Evolutionary conservation across 1,140 invertebrate genomes (phyloP).

Genomic region (Nasonia longicornis): DNA sequence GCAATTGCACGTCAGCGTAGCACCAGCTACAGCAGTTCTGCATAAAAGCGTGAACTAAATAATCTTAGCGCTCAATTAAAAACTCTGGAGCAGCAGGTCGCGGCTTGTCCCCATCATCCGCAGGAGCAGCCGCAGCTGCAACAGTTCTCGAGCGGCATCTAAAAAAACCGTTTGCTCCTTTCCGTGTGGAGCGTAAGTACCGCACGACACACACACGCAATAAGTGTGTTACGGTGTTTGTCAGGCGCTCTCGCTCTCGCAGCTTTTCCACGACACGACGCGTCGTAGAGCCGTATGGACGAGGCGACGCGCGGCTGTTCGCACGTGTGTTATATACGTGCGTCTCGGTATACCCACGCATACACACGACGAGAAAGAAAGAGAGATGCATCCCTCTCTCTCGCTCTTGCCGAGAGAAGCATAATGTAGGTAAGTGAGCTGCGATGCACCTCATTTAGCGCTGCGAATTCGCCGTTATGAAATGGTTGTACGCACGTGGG

Average conservation of each 20-base stretch:
- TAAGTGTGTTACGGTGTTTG: slow-evolving; percentile 37
- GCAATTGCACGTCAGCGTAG: not conserved
- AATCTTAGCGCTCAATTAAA: slow-evolving; percentile 31
- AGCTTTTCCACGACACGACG: slow-evolving; percentile 9
- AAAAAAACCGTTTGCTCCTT: not conserved
- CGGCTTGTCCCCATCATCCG: not conserved
- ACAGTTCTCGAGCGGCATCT: not conserved
- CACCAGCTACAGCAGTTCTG: not conserved
- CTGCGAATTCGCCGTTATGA: slow-evolving; percentile 39
- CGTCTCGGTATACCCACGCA: not conserved
- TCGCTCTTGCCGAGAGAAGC: not conserved
- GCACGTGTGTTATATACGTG: not conserved
- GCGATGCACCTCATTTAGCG: slow-evolving; percentile 44
- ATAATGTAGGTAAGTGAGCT: slow-evolving; percentile 70
- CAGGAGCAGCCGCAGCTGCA: not conserved
- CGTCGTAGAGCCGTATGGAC: not conserved
- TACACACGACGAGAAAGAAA: slow-evolving; percentile 37
- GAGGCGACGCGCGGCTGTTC: slow-evolving; percentile 21
- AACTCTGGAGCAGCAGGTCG: slow-evolving; percentile 14
- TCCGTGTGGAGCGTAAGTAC: not conserved
- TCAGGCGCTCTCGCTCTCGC: slow-evolving; percentile 22
- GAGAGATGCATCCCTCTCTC: slow-evolving; percentile 46
- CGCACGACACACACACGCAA: not conserved
- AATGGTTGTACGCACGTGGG: slow-evolving; percentile 17
- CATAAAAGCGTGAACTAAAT: slow-evolving; percentile 35